These are phyloP conservation scores for Rotaria macrura DNA, from an alignment of 2,888 invertebrate species.

Conservation along the genomic window DNA sequence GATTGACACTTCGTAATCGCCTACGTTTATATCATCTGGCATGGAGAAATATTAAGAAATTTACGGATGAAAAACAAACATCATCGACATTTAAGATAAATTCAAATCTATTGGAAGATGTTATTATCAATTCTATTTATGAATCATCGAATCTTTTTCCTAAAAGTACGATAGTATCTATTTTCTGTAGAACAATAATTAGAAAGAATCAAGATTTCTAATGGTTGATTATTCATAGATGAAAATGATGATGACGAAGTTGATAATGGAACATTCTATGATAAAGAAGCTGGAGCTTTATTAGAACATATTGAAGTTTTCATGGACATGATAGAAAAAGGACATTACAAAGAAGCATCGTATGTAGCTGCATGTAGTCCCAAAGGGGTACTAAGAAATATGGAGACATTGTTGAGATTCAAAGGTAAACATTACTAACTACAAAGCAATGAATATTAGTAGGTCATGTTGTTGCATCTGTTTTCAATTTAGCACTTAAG, in stretches of 20 bases:
- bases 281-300: constrained; percentile 49
- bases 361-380: constrained; percentile 49
- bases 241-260: constrained; percentile 33
- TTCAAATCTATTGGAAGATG: not conserved
- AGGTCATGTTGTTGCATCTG: not conserved
- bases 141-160: not conserved
- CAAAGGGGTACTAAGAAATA: constrained; percentile 46
- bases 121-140: not conserved
- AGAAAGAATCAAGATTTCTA: not conserved
- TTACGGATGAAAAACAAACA: not conserved
- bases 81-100: not conserved
- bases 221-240: not conserved
- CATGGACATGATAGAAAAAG: constrained; percentile 47
- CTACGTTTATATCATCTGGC: not conserved
- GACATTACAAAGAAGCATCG: constrained; percentile 45
- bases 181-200: too few relatives aligned
- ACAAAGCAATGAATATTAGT: not conserved
- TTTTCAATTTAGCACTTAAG: not conserved
- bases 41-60: not conserved
- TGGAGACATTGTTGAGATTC: constrained; percentile 46
- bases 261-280: constrained; percentile 46
- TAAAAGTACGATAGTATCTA: too few relatives aligned
- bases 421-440: constrained; percentile 38
- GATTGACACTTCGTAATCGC: not conserved
- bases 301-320: constrained; percentile 49